phyloP scores from a whole-genome alignment of 1,140 invertebrate species.

The Panagrolaimus sp. region DNA sequence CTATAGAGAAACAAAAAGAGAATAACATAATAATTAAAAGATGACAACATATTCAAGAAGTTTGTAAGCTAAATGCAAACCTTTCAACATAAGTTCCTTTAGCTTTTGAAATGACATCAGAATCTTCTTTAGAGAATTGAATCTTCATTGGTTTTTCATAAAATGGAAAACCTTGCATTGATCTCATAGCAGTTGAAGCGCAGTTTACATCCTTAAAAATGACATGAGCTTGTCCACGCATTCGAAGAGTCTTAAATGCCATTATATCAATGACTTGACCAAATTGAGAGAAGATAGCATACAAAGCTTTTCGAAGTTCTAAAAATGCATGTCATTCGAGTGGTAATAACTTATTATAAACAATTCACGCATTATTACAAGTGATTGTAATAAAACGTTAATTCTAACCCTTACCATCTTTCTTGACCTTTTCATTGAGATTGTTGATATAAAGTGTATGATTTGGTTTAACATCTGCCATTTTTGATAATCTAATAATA shows the following conservation, averaged over 20 bases:
- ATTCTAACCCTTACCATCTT: constrained; percentile 76
- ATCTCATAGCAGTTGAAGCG: constrained; percentile 87
- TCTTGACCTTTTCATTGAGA: constrained; percentile 97
- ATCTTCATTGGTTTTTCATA: constrained; percentile 99
- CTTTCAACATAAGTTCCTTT: constrained; percentile 94
- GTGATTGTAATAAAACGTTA: too few relatives aligned
- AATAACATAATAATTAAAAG: too few relatives aligned
- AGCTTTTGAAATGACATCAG: constrained; percentile 86
- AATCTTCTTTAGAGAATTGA: constrained; percentile 85
- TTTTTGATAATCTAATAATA: constrained; percentile 11
- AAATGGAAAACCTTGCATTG: constrained; percentile 98
- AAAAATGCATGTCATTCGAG: constrained; percentile 1
- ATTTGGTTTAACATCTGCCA: constrained; percentile 69
- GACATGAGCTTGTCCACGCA: constrained; percentile 98
- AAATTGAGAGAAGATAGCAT: constrained; percentile 99
- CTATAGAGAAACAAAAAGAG: too few relatives aligned
- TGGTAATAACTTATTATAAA: constrained; percentile 5
- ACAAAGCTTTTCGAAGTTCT: constrained; percentile 94
- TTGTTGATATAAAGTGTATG: constrained; percentile 99
- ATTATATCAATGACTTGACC: constrained; percentile 97
- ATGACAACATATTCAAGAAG: background rate
- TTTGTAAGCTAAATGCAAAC: constrained; percentile 55
- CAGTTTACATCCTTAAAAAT: constrained; percentile 97
- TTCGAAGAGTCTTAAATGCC: constrained; percentile 89
- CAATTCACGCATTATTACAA: constrained; percentile 13